Evolutionary conservation across 2,113 vertebrate genomes (phyloP).

Genomic region (Parus major): DNA sequence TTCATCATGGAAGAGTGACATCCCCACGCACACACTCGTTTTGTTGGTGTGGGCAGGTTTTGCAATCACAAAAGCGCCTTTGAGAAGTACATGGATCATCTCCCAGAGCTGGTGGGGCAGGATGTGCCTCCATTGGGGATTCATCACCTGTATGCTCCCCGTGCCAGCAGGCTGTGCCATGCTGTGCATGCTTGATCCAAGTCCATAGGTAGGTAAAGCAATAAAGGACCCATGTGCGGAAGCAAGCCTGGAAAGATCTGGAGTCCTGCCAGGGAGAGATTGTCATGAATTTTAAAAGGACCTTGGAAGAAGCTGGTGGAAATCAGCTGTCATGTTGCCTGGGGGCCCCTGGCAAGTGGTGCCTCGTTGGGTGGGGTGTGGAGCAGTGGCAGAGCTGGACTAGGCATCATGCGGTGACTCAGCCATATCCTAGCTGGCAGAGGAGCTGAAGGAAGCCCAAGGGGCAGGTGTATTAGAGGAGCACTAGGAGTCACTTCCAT

Average conservation of each 20-base stretch:
- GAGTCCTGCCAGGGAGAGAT: background rate
- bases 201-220: background rate
- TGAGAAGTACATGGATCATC: background rate
- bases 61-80: rapidly evolving
- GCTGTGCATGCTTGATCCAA: rapidly evolving
- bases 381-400: background rate
- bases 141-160: rapidly evolving
- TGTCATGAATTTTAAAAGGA: background rate
- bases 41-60: background rate
- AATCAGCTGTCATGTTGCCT: background rate
- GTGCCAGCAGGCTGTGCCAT: background rate
- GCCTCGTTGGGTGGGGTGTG: background rate
- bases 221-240: background rate
- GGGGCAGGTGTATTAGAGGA: background rate
- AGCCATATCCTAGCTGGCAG: background rate
- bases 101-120: background rate
- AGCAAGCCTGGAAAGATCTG: rapidly evolving
- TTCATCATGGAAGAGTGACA: background rate
- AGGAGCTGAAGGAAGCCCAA: background rate
- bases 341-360: background rate
- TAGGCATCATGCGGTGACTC: background rate
- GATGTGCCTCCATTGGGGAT: background rate
- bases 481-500: background rate
- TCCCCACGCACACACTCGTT: background rate
- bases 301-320: background rate